These are phyloP conservation scores for Luidia sarsii DNA, from an alignment of 53 echinoderm and acorn worm species.

Conservation along the genomic window DNA sequence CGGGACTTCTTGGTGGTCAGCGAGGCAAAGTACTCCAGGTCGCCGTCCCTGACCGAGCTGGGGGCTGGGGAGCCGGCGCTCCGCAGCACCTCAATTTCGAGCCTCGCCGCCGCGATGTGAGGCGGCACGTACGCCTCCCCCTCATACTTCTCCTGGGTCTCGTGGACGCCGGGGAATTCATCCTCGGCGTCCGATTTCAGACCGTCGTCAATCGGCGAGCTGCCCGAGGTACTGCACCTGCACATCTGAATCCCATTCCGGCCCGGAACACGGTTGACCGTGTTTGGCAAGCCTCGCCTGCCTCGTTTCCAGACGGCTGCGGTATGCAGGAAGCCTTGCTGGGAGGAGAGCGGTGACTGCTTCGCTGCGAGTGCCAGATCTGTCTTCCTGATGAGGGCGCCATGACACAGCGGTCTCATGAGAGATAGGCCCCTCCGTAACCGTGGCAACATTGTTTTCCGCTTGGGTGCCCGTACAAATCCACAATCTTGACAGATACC, in stretches of 20 bases:
- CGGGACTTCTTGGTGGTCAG: conserved; percentile 56
- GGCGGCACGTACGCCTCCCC: not conserved
- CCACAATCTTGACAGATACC: too few species aligned
- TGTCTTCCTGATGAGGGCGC: not conserved
- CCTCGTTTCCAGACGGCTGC: not conserved
- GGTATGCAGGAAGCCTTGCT: not conserved
- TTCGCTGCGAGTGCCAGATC: not conserved
- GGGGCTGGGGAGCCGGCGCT: conserved; percentile 53
- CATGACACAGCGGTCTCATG: not conserved
- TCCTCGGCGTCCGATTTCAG: not conserved
- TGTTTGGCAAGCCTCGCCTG: not conserved
- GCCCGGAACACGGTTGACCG: not conserved
- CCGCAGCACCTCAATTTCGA: conserved; percentile 34
- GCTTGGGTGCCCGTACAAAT: too few species aligned
- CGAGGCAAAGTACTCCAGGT: conserved; percentile 67
- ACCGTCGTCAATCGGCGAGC: not conserved
- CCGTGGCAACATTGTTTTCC: conserved; percentile 2
- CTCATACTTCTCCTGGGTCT: too few species aligned
- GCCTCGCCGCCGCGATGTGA: conserved; percentile 5
- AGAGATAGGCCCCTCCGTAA: not conserved
- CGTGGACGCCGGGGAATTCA: not conserved
- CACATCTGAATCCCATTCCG: not conserved
- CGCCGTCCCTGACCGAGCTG: conserved; percentile 57
- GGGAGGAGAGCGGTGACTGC: not conserved
- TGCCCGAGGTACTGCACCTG: not conserved